A percentile compares a stretch with the other conserved stretches of the same genome.
Conservation (phyloP, 2,113 vertebrate genomes). For the Lonchura striata region DNA sequence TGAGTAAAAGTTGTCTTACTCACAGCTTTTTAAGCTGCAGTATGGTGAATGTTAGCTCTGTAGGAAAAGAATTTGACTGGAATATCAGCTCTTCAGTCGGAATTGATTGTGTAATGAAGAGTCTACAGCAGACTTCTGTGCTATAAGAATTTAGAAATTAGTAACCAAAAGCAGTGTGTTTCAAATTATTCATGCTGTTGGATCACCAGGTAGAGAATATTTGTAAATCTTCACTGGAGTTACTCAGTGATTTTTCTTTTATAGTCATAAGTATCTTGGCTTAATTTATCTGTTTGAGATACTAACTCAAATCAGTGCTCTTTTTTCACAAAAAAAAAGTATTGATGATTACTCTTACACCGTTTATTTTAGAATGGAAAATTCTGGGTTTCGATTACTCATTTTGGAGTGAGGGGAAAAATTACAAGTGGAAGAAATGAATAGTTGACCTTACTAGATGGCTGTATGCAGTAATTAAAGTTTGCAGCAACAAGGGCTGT, state of each 20-base stretch:
- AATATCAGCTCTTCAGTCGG: neutral
- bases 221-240: neutral
- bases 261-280: neutral
- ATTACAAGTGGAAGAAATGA: fast-evolving
- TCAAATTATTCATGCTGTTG: neutral
- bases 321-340: neutral
- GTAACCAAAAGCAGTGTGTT: neutral
- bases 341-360: neutral
- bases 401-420: neutral
- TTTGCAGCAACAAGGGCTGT: neutral
- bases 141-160: neutral
- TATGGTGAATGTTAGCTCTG: neutral
- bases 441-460: neutral
- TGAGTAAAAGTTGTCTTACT: neutral
- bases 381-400: neutral
- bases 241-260: neutral
- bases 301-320: neutral
- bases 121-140: neutral
- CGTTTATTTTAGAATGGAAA: neutral
- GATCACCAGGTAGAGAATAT: neutral
- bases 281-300: neutral
- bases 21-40: neutral
- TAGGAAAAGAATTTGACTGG: neutral
- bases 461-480: neutral
- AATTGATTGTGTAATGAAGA: neutral